Evolutionary conservation across 2,113 vertebrate species (phyloP).

Genomic region (Bos taurus): DNA sequence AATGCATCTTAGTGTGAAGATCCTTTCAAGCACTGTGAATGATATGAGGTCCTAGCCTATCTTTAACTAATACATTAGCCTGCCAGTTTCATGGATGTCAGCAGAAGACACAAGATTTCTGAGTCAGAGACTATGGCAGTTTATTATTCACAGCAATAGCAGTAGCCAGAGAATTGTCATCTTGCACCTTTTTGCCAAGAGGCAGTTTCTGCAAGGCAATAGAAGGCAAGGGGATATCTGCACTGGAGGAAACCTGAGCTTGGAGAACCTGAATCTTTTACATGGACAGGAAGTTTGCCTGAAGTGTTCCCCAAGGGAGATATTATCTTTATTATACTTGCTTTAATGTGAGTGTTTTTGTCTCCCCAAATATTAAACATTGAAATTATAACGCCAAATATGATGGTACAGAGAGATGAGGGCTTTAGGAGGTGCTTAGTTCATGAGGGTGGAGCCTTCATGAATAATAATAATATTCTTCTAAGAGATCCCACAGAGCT

Average conservation of each 20-base stretch:
- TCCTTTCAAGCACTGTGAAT: neutral
- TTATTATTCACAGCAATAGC: neutral
- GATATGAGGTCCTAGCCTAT: neutral
- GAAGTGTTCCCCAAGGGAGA: neutral
- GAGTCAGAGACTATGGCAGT: neutral
- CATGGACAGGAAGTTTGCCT: neutral
- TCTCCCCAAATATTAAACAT: neutral
- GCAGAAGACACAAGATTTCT: neutral
- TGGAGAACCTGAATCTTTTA: neutral
- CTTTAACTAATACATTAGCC: neutral
- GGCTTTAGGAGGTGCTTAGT: neutral
- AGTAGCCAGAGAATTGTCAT: neutral
- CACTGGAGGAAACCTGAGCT: neutral
- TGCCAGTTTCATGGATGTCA: neutral
- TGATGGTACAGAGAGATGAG: neutral
- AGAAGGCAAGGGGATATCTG: neutral
- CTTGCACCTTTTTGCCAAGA: neutral
- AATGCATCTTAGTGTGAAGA: neutral
- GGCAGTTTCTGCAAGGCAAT: neutral
- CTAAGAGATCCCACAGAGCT: neutral
- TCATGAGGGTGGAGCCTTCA: neutral
- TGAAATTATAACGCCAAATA: neutral
- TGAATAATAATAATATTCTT: neutral
- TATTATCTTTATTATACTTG: neutral
- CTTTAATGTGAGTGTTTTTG: neutral